These are phyloP conservation scores for Drymonia ruficornis DNA, from an alignment of 2,888 invertebrate genomes.

Conservation along the genomic window DNA sequence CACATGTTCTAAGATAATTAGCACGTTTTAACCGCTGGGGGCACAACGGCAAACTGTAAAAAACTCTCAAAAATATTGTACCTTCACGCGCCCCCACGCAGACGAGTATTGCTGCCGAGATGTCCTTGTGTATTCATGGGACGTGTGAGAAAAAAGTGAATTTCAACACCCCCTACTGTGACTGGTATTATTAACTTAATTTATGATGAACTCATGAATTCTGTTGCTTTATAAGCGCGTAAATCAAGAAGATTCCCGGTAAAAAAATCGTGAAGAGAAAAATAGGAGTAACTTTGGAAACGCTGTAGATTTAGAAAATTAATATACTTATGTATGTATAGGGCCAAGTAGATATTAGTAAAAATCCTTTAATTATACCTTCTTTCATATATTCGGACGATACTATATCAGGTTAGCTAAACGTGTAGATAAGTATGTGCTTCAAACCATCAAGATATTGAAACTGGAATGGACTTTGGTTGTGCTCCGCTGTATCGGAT, in stretches of 20 bases:
- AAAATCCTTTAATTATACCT: no score
- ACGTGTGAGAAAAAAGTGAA: slow-evolving; percentile 32
- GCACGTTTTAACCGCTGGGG: slow-evolving; percentile 24
- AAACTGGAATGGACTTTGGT: no score
- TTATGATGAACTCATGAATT: slow-evolving; percentile 15
- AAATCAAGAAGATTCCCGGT: slow-evolving; percentile 4
- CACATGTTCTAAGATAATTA: slow-evolving; percentile 31
- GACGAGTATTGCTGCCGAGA: slow-evolving; percentile 37
- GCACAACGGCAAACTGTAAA: slow-evolving; percentile 21
- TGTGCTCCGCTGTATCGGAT: no score
- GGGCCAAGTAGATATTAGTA: no score
- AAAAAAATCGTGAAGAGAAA: slow-evolving; percentile 3
- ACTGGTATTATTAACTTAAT: slow-evolving; percentile 28
- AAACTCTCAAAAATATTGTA: slow-evolving; percentile 18
- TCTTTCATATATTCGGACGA: no score
- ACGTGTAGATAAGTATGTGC: no score
- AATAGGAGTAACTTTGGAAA: slow-evolving; percentile 1
- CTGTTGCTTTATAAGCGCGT: slow-evolving; percentile 14
- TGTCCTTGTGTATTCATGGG: slow-evolving; percentile 39
- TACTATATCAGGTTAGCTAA: no score
- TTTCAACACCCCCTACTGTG: slow-evolving; percentile 36
- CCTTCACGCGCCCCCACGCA: slow-evolving; percentile 45
- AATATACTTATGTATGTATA: no score
- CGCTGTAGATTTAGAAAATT: no score
- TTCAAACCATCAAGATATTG: no score